These are phyloP conservation scores for Amiota minor DNA, from an alignment of 2,888 invertebrate species.

Conservation along the genomic window DNA sequence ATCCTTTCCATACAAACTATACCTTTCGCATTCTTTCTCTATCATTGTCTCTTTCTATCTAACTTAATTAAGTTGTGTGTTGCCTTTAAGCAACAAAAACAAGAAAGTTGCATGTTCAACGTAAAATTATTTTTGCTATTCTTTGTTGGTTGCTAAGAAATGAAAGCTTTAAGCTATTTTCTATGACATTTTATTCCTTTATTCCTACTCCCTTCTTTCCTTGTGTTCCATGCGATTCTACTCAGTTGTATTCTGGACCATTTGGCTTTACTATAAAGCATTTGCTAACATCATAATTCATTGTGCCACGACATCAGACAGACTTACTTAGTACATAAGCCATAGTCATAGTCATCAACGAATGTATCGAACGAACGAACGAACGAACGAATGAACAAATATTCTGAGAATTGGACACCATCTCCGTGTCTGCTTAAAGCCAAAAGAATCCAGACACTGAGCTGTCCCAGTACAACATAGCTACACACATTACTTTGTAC, in stretches of 20 bases:
- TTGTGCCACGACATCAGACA: no score
- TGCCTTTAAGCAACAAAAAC: not conserved
- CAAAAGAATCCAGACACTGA: not conserved
- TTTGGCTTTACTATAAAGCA: no score
- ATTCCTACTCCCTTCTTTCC: no score
- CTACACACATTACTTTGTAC: not conserved
- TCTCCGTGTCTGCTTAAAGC: not conserved
- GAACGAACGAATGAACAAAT: not conserved
- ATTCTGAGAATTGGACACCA: not conserved
- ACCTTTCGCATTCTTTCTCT: not conserved
- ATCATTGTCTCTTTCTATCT: not conserved
- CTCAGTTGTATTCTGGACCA: no score
- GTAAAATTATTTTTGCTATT: no score
- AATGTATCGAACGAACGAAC: not conserved
- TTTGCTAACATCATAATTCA: no score
- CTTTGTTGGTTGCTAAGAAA: no score
- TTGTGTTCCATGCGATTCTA: no score
- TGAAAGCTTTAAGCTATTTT: no score
- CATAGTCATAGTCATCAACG: not conserved
- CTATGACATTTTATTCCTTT: no score
- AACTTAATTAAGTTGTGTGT: conserved; percentile 30
- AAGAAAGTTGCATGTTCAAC: not conserved
- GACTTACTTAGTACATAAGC: not conserved
- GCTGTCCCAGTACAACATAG: no score
- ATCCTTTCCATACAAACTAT: not conserved